Evolutionary conservation across 2,113 vertebrate species (phyloP), one percentile per base, ranked within the genome.

Genomic region (Austrofundulus limnaeus): DNA sequence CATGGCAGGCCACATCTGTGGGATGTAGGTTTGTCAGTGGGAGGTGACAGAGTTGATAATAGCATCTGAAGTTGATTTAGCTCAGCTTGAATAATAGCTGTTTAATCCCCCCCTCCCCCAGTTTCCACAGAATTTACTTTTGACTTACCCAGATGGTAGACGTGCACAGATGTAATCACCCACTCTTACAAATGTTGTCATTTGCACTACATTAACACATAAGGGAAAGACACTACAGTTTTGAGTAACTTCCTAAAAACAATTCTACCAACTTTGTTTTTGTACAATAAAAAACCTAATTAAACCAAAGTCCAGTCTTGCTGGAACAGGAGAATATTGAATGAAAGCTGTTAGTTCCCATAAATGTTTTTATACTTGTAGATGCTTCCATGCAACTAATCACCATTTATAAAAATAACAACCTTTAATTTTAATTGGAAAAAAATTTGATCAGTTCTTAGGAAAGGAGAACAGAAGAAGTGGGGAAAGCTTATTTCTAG

Each of bases 301-400:
- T 58, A 82, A 82, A 63, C 15, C 51, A 78, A 75, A 70, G 21
- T 72, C 21, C 1, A 54, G 34, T 43, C 46, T 66, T 42, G 43
- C 58, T 53, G 42, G 31, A 57, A 60, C 60, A 75, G 49, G 59
- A 46, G 71, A 81, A 54, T 58, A 43, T 41, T 38, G 20, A 56
- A 81, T 79, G 77, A 83, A 86, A 89, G 86, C 52, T 78, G 60
- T 65, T 55, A 55, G 67, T 79, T 50, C 62, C 70, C 72, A 70
- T 82, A 77, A 85, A 85, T 85, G 72, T 80, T 19, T 57, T 79
- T 63, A 73, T 28, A 28, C 25, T 28, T 28, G 7, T 72, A 83
- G 81, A 88, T 72, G 48, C 61, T 72, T 86, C n/a, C n/a, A n/a
- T n/a, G n/a, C n/a, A n/a, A n/a, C n/a, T n/a, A n/a, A n/a, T n/a